Percentiles rank a stretch among this genome's conserved stretches.
Evolutionary conservation across 2,888 invertebrate species (phyloP).

Genomic region (Chesias legatella): DNA sequence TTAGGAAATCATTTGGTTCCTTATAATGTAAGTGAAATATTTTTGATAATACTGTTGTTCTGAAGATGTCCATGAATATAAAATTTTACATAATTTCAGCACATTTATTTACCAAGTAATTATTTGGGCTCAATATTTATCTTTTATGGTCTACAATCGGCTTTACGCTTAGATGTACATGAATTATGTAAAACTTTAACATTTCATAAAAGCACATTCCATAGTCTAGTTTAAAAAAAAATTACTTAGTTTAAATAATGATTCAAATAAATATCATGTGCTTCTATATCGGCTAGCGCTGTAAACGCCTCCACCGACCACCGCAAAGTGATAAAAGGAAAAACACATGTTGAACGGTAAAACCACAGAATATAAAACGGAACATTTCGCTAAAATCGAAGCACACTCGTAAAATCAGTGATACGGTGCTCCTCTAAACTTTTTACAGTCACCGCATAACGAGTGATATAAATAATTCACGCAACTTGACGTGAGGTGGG

Average conservation of each 20-base stretch:
- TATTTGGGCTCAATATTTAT: too few species aligned
- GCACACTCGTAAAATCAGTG: conserved; percentile 32
- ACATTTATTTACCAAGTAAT: too few species aligned
- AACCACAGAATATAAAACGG: conserved; percentile 13
- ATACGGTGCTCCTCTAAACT: conserved; percentile 33
- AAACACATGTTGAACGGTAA: conserved; percentile 21
- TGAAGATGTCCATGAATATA: too few species aligned
- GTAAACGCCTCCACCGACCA: neutral
- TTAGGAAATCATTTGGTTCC: conserved; percentile 14
- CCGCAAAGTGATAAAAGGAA: conserved; percentile 20
- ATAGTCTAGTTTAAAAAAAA: too few species aligned
- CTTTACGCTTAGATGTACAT: too few species aligned
- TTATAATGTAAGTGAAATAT: neutral
- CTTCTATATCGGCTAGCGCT: neutral
- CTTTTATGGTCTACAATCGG: too few species aligned
- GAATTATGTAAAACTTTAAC: too few species aligned
- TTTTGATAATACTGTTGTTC: too few species aligned
- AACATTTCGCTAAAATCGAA: conserved; percentile 16
- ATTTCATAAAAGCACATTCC: too few species aligned
- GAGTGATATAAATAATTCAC: conserved; percentile 36
- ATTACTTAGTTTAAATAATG: too few species aligned
- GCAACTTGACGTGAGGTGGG: conserved; percentile 23
- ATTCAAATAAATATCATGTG: too few species aligned
- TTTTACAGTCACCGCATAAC: conserved; percentile 30
- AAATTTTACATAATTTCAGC: too few species aligned